A percentile compares a stretch with the other conserved stretches of the same genome.
These are phyloP conservation scores for Pasiphila rectangulata DNA, from an alignment of 2,888 invertebrate species.

Conservation along the genomic window DNA sequence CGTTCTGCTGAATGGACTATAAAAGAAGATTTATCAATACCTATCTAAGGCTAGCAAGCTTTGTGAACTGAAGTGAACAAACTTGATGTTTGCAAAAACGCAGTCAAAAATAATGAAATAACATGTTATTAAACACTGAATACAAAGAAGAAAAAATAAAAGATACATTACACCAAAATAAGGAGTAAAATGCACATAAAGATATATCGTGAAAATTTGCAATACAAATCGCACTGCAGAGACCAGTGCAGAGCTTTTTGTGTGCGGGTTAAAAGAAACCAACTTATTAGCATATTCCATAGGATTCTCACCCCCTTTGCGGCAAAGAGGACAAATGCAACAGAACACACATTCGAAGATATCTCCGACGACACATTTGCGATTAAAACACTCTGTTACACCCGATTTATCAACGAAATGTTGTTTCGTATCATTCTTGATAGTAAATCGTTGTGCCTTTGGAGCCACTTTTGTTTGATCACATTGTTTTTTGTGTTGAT, in stretches of 20 bases:
- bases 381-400: constrained; percentile 66
- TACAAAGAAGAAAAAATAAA: not conserved
- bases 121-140: constrained; percentile 2
- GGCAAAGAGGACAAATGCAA: constrained; percentile 39
- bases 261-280: constrained; percentile 73
- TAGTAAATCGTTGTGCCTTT: constrained; percentile 50
- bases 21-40: constrained; percentile 6
- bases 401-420: constrained; percentile 72
- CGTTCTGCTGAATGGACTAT: constrained; percentile 17
- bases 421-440: constrained; percentile 72
- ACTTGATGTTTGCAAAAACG: not conserved
- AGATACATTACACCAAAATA: not conserved
- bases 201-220: constrained; percentile 65
- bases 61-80: no score
- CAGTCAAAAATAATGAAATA: constrained; percentile 1
- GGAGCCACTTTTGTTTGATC: constrained; percentile 33
- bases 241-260: constrained; percentile 79
- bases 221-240: constrained; percentile 80
- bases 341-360: constrained; percentile 44
- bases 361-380: constrained; percentile 62
- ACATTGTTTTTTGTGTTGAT: constrained; percentile 35
- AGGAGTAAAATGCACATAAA: constrained; percentile 24
- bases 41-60: no score
- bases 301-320: constrained; percentile 56
- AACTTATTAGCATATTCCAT: constrained; percentile 75